A percentile compares a stretch with the other conserved stretches of the same genome.
Evolutionary conservation across 2,113 vertebrate genomes (phyloP).

Genomic region (Bubo blakistoni): DNA sequence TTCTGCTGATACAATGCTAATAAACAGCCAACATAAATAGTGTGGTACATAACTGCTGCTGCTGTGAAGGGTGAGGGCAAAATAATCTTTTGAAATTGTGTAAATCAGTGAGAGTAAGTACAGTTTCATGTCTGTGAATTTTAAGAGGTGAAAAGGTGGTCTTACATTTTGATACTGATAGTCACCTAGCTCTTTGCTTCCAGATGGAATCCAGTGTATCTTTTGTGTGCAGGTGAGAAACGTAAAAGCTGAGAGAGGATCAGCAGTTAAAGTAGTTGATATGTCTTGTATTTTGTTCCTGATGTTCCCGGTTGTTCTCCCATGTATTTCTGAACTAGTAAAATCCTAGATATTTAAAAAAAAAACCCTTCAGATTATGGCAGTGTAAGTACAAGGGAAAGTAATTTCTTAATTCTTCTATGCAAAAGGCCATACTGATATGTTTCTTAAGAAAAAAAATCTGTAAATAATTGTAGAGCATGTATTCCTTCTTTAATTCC

Average conservation of each 20-base stretch:
- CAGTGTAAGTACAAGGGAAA: not conserved
- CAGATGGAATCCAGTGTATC: not conserved
- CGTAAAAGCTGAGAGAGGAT: not conserved
- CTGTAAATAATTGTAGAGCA: not conserved
- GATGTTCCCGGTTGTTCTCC: not conserved
- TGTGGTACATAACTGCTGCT: not conserved
- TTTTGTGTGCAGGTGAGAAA: not conserved
- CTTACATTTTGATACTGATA: not conserved
- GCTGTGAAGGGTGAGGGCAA: not conserved
- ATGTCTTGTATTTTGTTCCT: not conserved
- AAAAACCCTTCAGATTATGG: fast-evolving
- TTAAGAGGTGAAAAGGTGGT: not conserved
- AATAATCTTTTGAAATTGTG: not conserved
- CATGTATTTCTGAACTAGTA: not conserved
- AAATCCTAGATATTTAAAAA: not conserved
- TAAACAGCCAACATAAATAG: not conserved
- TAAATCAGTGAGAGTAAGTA: not conserved
- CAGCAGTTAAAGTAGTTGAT: not conserved
- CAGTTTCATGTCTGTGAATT: not conserved
- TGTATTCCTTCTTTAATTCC: not conserved
- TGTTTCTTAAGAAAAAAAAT: not conserved
- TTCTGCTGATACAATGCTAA: not conserved
- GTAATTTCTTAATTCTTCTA: not conserved
- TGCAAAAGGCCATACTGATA: not conserved
- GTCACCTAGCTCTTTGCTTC: not conserved